Conservation (phyloP, 1,140 invertebrate genomes). For the Drosophila obscura region DNA sequence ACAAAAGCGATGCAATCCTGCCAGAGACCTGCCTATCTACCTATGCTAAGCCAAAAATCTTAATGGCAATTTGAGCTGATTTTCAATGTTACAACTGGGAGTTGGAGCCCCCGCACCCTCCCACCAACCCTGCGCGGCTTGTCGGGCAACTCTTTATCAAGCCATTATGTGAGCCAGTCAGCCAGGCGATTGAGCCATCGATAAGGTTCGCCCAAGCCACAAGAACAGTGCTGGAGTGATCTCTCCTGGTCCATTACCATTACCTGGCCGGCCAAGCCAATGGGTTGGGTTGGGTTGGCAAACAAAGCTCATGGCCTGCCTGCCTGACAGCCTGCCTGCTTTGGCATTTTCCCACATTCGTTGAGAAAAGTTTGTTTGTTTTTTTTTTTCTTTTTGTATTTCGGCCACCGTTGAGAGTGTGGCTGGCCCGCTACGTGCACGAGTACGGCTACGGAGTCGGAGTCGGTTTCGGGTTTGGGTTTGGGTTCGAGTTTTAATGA, state of each 20-base stretch:
- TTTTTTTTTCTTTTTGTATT: conserved; percentile 11
- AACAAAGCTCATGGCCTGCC: conserved; percentile 38
- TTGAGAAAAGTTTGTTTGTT: conserved; percentile 40
- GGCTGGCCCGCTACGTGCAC: too few species aligned
- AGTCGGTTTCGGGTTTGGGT: conserved; percentile 38
- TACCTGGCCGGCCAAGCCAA: conserved; percentile 36
- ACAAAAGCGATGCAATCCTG: conserved; percentile 9
- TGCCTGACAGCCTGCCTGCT: conserved; percentile 2
- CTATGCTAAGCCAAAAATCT: conserved; percentile 58
- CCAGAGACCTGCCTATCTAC: conserved; percentile 57
- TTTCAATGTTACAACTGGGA: conserved; percentile 83
- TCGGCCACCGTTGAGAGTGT: conserved; percentile 10
- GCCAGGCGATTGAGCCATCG: conserved; percentile 68
- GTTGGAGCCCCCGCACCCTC: conserved; percentile 38
- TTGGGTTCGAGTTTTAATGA: conserved; percentile 75
- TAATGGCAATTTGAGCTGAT: conserved; percentile 81
- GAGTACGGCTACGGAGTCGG: background rate
- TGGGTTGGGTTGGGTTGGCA: conserved; percentile 29
- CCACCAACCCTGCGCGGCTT: background rate
- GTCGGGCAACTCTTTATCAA: conserved; percentile 71
- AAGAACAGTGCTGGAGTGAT: background rate
- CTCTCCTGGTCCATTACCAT: conserved; percentile 16
- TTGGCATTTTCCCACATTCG: conserved; percentile 69
- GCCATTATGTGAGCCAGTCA: conserved; percentile 68
- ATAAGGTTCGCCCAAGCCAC: conserved; percentile 51